A percentile compares a stretch with the other conserved stretches of the same genome.
phyloP scores from a whole-genome alignment of 2,113 vertebrate species.

The Orcinus orca region DNA sequence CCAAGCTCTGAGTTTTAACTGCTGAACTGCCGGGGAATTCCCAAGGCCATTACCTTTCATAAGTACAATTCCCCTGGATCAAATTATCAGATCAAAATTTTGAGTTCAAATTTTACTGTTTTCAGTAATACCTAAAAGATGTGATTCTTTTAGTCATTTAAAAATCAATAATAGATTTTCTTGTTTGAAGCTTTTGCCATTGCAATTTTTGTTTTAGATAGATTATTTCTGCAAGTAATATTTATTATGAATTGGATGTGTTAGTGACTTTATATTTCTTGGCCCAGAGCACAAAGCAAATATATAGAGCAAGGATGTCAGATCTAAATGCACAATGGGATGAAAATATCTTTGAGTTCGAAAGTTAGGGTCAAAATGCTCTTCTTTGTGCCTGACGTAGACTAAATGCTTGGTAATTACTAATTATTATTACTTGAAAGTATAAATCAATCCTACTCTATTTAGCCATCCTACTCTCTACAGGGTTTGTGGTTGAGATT shows the following conservation, averaged over 20 bases:
- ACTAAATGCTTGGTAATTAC: background rate
- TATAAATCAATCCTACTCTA: background rate
- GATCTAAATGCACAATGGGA: background rate
- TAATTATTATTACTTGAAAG: background rate
- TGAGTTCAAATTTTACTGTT: background rate
- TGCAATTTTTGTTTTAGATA: background rate
- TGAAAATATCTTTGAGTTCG: slow-evolving; percentile 40
- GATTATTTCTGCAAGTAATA: background rate
- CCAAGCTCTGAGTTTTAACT: background rate
- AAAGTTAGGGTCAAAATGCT: slow-evolving; percentile 24
- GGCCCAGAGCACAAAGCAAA: background rate
- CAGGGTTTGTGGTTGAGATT: background rate
- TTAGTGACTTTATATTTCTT: background rate
- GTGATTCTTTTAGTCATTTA: background rate
- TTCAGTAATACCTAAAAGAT: background rate
- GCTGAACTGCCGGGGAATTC: background rate
- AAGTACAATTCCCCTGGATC: background rate
- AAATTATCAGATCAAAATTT: background rate
- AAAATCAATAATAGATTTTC: background rate
- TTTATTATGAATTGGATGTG: background rate
- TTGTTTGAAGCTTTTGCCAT: background rate
- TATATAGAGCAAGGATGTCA: background rate
- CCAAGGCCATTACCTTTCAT: background rate
- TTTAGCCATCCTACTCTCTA: background rate
- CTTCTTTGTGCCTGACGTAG: background rate